phyloP scores from a whole-genome alignment of 2,113 vertebrate species.

The Nothocercus nigrocapillus region DNA sequence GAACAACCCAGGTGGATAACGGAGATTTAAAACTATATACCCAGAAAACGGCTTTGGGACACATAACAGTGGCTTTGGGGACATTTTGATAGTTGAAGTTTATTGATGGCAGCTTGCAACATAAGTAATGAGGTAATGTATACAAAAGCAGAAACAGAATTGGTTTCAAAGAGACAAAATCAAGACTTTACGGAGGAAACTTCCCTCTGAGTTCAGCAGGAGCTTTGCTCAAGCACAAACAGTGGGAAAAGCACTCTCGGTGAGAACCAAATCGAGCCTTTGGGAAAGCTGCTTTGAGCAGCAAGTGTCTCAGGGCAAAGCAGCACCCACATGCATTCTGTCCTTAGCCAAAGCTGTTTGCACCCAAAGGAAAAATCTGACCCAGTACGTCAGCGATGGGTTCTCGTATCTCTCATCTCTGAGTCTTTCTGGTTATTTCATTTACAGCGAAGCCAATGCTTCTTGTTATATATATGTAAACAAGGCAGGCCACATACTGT shows the following conservation, averaged over 20 bases:
- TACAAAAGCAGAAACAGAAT: neutral
- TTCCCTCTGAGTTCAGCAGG: neutral
- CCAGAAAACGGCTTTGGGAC: neutral
- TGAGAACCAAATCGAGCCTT: neutral
- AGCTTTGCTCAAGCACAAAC: neutral
- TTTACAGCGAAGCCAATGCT: neutral
- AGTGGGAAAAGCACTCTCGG: neutral
- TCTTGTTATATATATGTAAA: neutral
- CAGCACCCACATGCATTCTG: accelerated
- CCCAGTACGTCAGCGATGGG: neutral
- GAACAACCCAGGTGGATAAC: neutral
- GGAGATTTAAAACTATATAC: neutral
- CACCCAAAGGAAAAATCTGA: conserved; percentile 20
- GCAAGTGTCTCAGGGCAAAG: conserved; percentile 20
- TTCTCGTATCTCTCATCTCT: neutral
- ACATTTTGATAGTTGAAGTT: neutral
- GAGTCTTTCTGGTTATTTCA: neutral
- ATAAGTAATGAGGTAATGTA: neutral
- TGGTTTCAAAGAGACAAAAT: neutral
- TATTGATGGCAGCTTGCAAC: neutral
- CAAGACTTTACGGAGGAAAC: neutral
- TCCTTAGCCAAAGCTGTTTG: neutral
- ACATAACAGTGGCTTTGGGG: neutral
- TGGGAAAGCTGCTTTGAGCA: neutral
- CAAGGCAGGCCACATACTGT: neutral